A percentile compares a stretch with the other conserved stretches of the same genome.
Evolutionary conservation across 2,797 vertebrate species (phyloP).

Genomic region (Scolopax bukidnonensis): DNA sequence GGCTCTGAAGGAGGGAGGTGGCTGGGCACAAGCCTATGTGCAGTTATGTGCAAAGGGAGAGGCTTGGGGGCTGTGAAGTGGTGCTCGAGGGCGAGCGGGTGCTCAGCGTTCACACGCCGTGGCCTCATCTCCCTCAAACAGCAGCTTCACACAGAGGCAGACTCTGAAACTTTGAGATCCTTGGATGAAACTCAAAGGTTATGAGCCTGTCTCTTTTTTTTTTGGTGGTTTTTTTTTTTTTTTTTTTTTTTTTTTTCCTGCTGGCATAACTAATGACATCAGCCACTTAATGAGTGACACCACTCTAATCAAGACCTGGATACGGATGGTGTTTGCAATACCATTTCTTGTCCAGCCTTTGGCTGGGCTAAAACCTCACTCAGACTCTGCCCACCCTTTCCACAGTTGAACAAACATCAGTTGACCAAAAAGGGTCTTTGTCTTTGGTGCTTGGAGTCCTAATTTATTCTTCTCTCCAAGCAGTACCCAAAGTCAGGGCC

Average conservation of each 20-base stretch:
- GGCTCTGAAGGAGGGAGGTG: background rate
- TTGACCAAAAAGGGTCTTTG: background rate
- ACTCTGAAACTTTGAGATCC: background rate
- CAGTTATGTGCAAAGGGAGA: background rate
- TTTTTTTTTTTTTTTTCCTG: background rate
- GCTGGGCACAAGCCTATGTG: background rate
- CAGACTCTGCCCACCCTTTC: background rate
- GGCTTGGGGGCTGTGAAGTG: background rate
- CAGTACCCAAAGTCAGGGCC: background rate
- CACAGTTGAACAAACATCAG: background rate
- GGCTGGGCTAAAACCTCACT: background rate
- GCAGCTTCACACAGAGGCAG: background rate
- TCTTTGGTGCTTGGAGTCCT: background rate
- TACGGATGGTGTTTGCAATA: background rate
- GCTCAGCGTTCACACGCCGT: background rate
- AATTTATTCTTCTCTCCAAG: background rate
- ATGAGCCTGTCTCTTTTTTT: background rate
- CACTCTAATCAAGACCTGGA: background rate
- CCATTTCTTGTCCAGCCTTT: background rate
- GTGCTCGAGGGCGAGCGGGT: background rate
- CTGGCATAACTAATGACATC: background rate
- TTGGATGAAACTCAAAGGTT: background rate
- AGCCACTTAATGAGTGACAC: background rate
- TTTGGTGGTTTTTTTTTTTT: background rate
- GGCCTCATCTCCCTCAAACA: background rate